Evolutionary conservation across 2,113 vertebrate genomes (phyloP), one percentile per base, ranked within the genome.

Genomic region (Mormyrus lacerda): DNA sequence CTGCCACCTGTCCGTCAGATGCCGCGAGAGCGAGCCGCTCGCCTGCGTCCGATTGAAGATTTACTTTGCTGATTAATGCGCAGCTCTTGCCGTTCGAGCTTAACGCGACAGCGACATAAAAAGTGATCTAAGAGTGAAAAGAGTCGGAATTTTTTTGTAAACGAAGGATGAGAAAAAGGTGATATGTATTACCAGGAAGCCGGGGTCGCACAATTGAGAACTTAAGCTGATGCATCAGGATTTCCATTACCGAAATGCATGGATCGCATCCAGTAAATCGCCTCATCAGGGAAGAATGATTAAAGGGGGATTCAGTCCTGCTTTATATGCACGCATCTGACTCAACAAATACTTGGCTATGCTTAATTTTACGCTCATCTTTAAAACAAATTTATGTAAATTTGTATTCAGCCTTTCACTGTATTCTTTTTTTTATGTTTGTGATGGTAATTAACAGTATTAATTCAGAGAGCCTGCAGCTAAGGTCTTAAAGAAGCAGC

Each of bases 201-300:
- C 51, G 39, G 31, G 31, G 85, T 35, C 89, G 1, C 85, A 35
- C 21, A 79, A 88, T 83, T 91, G 89, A 51, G 76, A 0, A 50
- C 51, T 61, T 53, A 48, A 4, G 48, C n/a, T 24, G n/a, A 69
- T 92, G 88, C 92, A 93, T 88, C 93, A 91, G 85, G 86, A 90
- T 93, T 92, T 88, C 86, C 88, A n/a, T 88, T 88, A 90, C 87
- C 69, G 53, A 61, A 88, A 61, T 61, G 50, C 76, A 88, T 88
- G 91, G 93, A 92, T 93, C 92, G 94, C 91, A 92, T 39, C 65
- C 90, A 51, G 83, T 76, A 88, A 90, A 87, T 35, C 88, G 58
- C 61, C 79, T 39, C 10, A 88, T 90, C 87, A 53, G 55, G 17
- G 35, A 58, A 50, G 39, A 39, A 88, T 87, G 82, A 89, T 90